Base-by-base conservation (phyloP, 2,797 vertebrate genomes). In the Sebastes goodei region DNA sequence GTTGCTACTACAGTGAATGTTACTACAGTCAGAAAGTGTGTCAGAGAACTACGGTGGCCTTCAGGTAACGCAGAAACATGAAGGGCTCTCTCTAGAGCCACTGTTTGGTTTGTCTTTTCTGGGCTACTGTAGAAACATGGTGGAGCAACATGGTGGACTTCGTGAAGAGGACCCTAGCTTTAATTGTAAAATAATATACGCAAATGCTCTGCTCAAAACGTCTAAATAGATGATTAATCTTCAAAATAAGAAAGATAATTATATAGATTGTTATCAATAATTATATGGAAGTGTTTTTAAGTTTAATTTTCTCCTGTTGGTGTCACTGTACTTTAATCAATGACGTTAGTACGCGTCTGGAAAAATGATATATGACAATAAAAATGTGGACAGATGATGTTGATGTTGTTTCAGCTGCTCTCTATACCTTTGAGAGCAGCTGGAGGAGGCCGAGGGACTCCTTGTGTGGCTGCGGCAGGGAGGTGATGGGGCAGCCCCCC, bases 381-480 rank as follows among this genome's bases (percentile, higher is more conserved):
- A 30, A n/a, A 29, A 42, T 23, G 0, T 30, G 11, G 9, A 23
- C 1, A 52, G 42, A 17, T 49, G 42, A 17, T 21, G 2, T 32
- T 46, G 15, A 12, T 46, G 23, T 65, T 56, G 27, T 10, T 53
- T 21, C n/a, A 71, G 38, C 12, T 53, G 56, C 56, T 25, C 29
- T 23, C 15, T 23, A 0, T 64, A 93, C 94, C 92, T 94, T 96
- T 35, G 91, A 81, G 3, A 96, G 87, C 73, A 93, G 63, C 93
- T 96, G 96, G 7, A 96, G 89, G 12, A 96, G 94, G 55, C 96
- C 96, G 3, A 95, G 89, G 21, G 95, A 96, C 78, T 95, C 92
- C 71, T 87, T 57, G 61, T 95, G 74, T 2, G 95, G 93, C 59
- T 90, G 93, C 0, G 96, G 95, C 52, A 96, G 88, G 2, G 78